A percentile compares a stretch with the other conserved stretches of the same genome.
These are phyloP conservation scores for Oncorhynchus nerka DNA, from an alignment of 2,113 vertebrate species.

Conservation along the genomic window DNA sequence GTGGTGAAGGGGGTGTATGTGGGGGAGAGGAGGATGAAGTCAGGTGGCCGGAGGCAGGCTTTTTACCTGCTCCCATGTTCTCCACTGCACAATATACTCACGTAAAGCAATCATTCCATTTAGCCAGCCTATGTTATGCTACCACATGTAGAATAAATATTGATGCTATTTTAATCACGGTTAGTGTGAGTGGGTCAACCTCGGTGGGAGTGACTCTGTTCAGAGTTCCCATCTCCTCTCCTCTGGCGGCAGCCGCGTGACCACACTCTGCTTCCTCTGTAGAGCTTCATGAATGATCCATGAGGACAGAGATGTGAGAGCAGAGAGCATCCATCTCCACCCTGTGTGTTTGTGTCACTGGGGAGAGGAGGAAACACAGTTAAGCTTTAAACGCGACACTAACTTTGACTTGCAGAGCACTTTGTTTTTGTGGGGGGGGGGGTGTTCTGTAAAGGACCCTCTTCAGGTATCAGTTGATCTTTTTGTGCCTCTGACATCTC, in stretches of 20 bases:
- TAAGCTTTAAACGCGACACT: constrained; percentile 8
- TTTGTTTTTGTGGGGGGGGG: background rate
- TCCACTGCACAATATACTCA: background rate
- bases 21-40: background rate
- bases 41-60: background rate
- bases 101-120: background rate
- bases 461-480: background rate
- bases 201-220: background rate
- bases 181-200: background rate
- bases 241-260: background rate
- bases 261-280: background rate
- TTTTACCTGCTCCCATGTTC: too few relatives aligned
- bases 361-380: background rate
- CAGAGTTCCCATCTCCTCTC: background rate
- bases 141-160: constrained; percentile 38
- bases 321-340: background rate
- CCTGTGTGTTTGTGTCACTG: background rate
- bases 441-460: background rate
- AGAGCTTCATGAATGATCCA: constrained; percentile 50
- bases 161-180: constrained; percentile 36
- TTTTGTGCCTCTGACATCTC: background rate
- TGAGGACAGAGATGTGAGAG: constrained; percentile 11
- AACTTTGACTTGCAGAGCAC: constrained; percentile 5
- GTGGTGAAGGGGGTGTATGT: background rate
- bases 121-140: background rate